Evolutionary conservation across 1,140 invertebrate genomes (phyloP).

Genomic region (Apis florea): DNA sequence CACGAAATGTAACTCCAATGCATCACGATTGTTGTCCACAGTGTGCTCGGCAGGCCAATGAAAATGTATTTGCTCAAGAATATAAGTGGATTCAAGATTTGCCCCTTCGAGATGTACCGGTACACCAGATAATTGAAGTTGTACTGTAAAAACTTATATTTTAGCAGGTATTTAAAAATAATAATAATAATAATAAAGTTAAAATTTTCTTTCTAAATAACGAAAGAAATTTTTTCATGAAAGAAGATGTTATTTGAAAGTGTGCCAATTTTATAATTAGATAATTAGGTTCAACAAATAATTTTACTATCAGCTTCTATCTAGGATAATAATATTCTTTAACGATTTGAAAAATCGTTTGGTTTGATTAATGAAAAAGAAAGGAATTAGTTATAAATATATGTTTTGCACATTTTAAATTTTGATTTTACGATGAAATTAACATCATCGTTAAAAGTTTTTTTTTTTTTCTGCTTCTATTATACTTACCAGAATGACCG

Average conservation of each 20-base stretch:
- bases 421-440: too few species aligned
- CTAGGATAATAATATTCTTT: too few species aligned
- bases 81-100: constrained; percentile 81
- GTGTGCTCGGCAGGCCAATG: constrained; percentile 91
- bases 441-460: background rate
- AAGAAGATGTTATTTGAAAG: too few species aligned
- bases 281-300: too few species aligned
- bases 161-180: background rate
- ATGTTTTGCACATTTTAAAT: too few species aligned
- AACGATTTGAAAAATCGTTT: too few species aligned
- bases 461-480: background rate
- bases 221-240: too few species aligned
- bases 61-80: constrained; percentile 87
- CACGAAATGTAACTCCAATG: constrained; percentile 86
- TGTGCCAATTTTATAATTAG: too few species aligned
- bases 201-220: too few species aligned
- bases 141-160: constrained; percentile 63
- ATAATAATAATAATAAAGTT: background rate
- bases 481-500: constrained; percentile 66
- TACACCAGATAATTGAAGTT: constrained; percentile 67
- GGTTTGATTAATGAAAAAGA: too few species aligned
- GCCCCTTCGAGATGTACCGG: constrained; percentile 78
- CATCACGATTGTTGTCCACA: constrained; percentile 82
- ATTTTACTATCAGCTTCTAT: too few species aligned
- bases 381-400: too few species aligned